phyloP scores from a whole-genome alignment of 1,140 invertebrate genomes.

The Apis laboriosa region DNA sequence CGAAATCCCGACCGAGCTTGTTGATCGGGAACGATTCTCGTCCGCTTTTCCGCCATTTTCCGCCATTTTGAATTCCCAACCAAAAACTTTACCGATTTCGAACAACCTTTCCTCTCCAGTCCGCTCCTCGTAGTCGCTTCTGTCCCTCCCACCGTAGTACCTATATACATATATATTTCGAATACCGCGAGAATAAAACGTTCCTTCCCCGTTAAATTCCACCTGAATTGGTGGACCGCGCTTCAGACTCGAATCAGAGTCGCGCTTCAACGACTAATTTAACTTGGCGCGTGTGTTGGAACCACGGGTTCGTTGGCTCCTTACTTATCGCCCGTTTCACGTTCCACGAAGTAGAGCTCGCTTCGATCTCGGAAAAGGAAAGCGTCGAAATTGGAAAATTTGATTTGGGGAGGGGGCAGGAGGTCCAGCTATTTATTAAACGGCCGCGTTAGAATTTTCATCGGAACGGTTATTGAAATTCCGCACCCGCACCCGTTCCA shows the following conservation, averaged over 20 bases:
- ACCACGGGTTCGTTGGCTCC: too few species aligned
- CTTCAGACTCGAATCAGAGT: background rate
- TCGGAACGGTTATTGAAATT: conserved; percentile 39
- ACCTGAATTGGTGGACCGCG: conserved; percentile 5
- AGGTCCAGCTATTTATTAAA: background rate
- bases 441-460: background rate
- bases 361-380: background rate
- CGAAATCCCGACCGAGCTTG: background rate
- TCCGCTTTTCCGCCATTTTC: too few species aligned
- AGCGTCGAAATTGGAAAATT: conserved; percentile 3
- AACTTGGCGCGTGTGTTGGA: too few species aligned
- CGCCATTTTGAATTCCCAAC: background rate
- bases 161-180: conserved; percentile 5
- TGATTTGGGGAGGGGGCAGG: background rate
- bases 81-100: background rate
- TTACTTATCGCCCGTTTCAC: background rate
- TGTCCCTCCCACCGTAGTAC: too few species aligned
- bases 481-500: background rate
- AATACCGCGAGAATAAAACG: conserved; percentile 43
- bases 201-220: conserved; percentile 31
- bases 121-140: too few species aligned
- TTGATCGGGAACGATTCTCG: background rate
- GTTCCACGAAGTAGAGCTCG: too few species aligned
- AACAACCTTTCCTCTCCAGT: too few species aligned
- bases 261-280: too few species aligned